These are phyloP conservation scores for Armadillidium nasatum DNA, from an alignment of 1,140 invertebrate genomes.

Conservation along the genomic window DNA sequence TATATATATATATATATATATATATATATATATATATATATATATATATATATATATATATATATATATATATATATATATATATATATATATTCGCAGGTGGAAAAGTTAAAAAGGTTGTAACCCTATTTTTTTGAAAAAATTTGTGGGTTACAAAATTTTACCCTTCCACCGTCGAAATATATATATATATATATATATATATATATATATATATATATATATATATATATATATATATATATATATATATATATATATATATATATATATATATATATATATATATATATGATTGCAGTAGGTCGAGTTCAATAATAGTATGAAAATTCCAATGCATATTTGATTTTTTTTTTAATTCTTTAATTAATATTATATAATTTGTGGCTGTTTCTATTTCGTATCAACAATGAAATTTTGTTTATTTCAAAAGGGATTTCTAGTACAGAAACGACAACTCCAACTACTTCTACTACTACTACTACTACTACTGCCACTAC, in stretches of 20 bases:
- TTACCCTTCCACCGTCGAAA: too few species aligned
- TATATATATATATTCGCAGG: too few species aligned
- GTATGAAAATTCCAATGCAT: too few species aligned
- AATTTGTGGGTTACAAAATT: too few species aligned
- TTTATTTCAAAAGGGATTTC: neutral
- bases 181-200: too few species aligned
- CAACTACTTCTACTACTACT: neutral
- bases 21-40: conserved; percentile 18
- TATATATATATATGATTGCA: conserved; percentile 24
- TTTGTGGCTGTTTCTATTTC: too few species aligned
- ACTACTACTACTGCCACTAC: neutral
- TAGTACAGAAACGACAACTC: neutral
- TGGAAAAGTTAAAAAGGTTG: too few species aligned
- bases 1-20: conserved; percentile 18
- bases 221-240: conserved; percentile 24
- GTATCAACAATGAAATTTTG: neutral
- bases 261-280: conserved; percentile 28
- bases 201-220: neutral
- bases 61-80: too few species aligned
- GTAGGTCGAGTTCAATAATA: too few species aligned
- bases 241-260: conserved; percentile 28
- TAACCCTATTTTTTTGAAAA: too few species aligned
- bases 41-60: neutral
- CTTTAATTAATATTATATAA: neutral
- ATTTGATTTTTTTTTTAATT: too few species aligned